A percentile compares a stretch with the other conserved stretches of the same genome.
Evolutionary conservation across 2,888 invertebrate species (phyloP).

Genomic region (Caenorhabditis becei): DNA sequence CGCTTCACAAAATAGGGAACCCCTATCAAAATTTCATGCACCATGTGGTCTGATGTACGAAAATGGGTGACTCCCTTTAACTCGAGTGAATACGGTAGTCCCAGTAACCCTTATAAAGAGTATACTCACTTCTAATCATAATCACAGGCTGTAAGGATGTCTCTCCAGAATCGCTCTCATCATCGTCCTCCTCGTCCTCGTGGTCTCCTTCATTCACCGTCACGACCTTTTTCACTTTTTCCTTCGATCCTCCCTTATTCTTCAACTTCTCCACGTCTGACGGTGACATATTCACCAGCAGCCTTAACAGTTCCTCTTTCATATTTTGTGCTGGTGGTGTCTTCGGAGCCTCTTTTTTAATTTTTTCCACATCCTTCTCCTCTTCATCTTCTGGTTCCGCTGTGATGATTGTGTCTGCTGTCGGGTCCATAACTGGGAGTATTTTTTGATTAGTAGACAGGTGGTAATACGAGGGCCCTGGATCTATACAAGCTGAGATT

Average conservation of each 20-base stretch:
- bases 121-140: conserved; percentile 25
- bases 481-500: not conserved
- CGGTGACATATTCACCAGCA: conserved; percentile 69
- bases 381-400: conserved; percentile 1
- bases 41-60: too few species aligned
- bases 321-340: conserved; percentile 52
- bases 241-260: conserved; percentile 18
- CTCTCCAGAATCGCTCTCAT: conserved; percentile 48
- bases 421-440: too few species aligned
- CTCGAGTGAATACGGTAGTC: too few species aligned
- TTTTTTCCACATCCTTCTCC: conserved; percentile 15
- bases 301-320: conserved; percentile 72
- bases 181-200: conserved; percentile 52
- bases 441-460: too few species aligned
- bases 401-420: too few species aligned
- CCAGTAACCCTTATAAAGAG: too few species aligned
- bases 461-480: not conserved
- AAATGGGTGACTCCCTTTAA: too few species aligned
- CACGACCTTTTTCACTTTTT: not conserved
- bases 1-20: too few species aligned
- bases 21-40: too few species aligned
- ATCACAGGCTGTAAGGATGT: conserved; percentile 3
- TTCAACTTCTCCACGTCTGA: conserved; percentile 61
- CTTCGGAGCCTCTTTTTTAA: conserved; percentile 8
- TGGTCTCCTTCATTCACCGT: conserved; percentile 12